phyloP scores from a whole-genome alignment of 2,797 vertebrate genomes.

The Premnoplex brunnescens region DNA sequence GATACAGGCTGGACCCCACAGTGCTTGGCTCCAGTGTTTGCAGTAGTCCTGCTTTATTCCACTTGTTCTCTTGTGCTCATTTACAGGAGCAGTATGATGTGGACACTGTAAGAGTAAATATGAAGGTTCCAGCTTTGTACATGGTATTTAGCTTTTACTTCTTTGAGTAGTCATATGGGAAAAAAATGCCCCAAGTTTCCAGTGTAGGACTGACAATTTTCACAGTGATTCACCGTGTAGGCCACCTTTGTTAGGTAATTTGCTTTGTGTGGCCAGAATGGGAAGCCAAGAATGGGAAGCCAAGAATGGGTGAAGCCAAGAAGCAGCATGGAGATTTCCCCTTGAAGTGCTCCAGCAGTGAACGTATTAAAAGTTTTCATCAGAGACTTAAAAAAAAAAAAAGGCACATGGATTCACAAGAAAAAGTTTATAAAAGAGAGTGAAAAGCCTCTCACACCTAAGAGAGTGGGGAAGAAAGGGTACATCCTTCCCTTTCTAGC shows the following conservation, averaged over 20 bases:
- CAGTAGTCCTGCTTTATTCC: not conserved
- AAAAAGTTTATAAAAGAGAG: not conserved
- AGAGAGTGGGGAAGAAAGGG: not conserved
- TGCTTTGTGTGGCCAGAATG: not conserved
- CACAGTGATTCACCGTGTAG: not conserved
- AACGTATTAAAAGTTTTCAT: slow-evolving; percentile 27
- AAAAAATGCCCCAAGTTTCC: not conserved
- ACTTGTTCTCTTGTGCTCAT: not conserved
- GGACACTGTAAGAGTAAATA: not conserved
- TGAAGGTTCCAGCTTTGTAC: not conserved
- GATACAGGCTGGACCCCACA: not conserved
- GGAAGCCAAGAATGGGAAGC: not conserved
- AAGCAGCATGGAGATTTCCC: not conserved
- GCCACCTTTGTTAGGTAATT: not conserved
- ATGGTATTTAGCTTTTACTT: not conserved
- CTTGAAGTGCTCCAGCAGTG: not conserved
- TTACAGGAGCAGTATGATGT: not conserved
- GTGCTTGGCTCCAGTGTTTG: not conserved
- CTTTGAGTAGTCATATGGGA: not conserved
- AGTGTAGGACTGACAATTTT: not conserved
- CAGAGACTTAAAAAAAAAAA: not conserved
- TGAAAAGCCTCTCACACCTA: not conserved
- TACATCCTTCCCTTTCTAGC: not conserved
- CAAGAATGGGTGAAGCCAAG: not conserved
- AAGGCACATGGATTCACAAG: not conserved